Evolutionary conservation across 2,797 vertebrate genomes (phyloP).

Genomic region (Myiotriccus ornatus): DNA sequence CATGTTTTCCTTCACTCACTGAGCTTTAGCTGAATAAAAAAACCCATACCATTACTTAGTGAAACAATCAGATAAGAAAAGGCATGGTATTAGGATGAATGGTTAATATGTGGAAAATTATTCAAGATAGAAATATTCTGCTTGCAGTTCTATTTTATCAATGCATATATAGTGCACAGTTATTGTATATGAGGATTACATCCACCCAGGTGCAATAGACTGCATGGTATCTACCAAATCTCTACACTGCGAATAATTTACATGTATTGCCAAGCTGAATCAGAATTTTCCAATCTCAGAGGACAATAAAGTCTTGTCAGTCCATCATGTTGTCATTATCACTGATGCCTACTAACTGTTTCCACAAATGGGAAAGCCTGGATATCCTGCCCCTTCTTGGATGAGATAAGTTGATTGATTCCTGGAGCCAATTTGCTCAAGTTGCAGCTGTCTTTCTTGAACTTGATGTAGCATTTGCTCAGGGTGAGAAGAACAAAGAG

Average conservation of each 20-base stretch:
- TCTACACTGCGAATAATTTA: conserved; percentile 58
- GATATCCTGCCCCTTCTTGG: conserved; percentile 36
- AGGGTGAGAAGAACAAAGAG: conserved; percentile 58
- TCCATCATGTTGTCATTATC: conserved; percentile 54
- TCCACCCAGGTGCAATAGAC: background rate
- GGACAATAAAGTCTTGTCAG: conserved; percentile 55
- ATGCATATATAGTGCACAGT: conserved; percentile 11
- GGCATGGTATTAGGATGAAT: conserved; percentile 34
- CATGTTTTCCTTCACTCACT: background rate
- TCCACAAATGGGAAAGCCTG: conserved; percentile 28
- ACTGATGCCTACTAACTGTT: conserved; percentile 40
- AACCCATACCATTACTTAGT: background rate
- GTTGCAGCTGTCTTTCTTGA: conserved; percentile 44
- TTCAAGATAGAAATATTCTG: conserved; percentile 49
- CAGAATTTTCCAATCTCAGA: conserved; percentile 43
- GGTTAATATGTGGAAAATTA: conserved; percentile 62
- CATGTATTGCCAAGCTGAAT: conserved; percentile 22
- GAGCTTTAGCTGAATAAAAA: conserved; percentile 13
- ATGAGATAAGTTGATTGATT: conserved; percentile 54
- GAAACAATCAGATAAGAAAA: conserved; percentile 26
- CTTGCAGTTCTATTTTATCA: conserved; percentile 41
- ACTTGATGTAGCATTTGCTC: conserved; percentile 41
- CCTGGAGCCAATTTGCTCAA: conserved; percentile 34
- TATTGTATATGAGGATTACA: background rate
- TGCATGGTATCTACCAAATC: conserved; percentile 31